A percentile compares a stretch with the other conserved stretches of the same genome.
Conservation (phyloP, 2,113 vertebrate species). For the Ovis aries region DNA sequence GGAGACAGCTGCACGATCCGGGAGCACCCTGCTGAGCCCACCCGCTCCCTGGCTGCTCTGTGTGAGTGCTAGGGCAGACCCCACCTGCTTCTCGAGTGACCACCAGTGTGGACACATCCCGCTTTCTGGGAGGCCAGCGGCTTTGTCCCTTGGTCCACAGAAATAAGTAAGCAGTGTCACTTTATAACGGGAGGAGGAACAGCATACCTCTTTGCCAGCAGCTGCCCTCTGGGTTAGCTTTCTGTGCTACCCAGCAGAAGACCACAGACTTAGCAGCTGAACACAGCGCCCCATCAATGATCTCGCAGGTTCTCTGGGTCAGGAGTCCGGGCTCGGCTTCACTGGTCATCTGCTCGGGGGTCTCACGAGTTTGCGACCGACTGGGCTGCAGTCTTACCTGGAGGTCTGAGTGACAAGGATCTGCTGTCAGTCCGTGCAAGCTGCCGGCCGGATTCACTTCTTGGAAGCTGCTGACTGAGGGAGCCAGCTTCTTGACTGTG, state of each 20-base stretch:
- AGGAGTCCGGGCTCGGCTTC: not conserved
- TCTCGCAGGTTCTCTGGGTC: not conserved
- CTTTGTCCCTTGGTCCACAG: not conserved
- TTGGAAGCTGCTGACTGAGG: not conserved
- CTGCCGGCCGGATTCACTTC: not conserved
- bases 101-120: not conserved
- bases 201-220: too few relatives aligned
- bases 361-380: not conserved
- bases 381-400: not conserved
- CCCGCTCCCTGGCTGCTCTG: too few relatives aligned
- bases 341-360: not conserved
- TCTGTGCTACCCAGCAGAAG: not conserved
- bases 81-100: not conserved
- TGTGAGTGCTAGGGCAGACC: not conserved
- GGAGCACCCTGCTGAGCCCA: rapidly evolving
- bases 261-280: not conserved
- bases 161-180: not conserved
- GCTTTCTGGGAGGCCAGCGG: not conserved
- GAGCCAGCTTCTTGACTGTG: not conserved
- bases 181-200: not conserved
- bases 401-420: not conserved
- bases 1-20: rapidly evolving
- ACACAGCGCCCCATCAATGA: not conserved
- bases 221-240: rapidly evolving
- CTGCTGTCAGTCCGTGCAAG: not conserved